A percentile compares a stretch with the other conserved stretches of the same genome.
Conservation (phyloP, 2,888 invertebrate genomes). For the Abrostola triplasia region DNA sequence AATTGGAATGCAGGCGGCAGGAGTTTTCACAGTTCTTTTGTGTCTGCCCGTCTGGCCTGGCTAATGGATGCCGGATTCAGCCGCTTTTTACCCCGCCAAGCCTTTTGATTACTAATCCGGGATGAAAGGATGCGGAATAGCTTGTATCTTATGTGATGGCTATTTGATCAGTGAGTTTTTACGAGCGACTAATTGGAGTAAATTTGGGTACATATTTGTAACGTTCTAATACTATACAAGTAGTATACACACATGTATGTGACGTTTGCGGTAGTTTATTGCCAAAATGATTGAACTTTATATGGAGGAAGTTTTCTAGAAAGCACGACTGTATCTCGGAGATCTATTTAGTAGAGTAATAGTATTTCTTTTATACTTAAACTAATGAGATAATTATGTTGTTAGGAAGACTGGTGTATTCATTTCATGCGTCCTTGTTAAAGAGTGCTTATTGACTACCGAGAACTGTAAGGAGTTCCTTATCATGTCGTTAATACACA, state of each 20-base stretch:
- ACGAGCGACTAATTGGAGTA: neutral
- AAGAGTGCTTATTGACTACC: too few relatives aligned
- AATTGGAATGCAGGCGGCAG: slow-evolving; percentile 56
- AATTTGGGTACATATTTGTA: neutral
- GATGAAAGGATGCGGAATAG: slow-evolving; percentile 48
- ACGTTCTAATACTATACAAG: neutral
- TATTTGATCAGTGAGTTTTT: slow-evolving; percentile 23
- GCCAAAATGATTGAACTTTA: too few relatives aligned
- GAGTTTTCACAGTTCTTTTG: slow-evolving; percentile 69
- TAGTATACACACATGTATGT: neutral
- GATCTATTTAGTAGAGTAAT: too few relatives aligned
- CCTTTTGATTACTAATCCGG: slow-evolving; percentile 58
- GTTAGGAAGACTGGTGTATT: too few relatives aligned
- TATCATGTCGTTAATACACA: too few relatives aligned
- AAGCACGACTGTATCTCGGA: too few relatives aligned
- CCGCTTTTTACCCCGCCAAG: slow-evolving; percentile 50
- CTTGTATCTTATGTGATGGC: slow-evolving; percentile 32
- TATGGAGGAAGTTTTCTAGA: too few relatives aligned
- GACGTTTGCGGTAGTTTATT: neutral
- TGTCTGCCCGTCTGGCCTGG: slow-evolving; percentile 67
- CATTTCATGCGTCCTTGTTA: too few relatives aligned
- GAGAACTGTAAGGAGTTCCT: too few relatives aligned
- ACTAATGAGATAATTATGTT: too few relatives aligned
- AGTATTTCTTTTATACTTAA: too few relatives aligned
- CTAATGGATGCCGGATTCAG: slow-evolving; percentile 61